Conservation (phyloP, 2,797 vertebrate genomes). For the Poeciliopsis gracilis region DNA sequence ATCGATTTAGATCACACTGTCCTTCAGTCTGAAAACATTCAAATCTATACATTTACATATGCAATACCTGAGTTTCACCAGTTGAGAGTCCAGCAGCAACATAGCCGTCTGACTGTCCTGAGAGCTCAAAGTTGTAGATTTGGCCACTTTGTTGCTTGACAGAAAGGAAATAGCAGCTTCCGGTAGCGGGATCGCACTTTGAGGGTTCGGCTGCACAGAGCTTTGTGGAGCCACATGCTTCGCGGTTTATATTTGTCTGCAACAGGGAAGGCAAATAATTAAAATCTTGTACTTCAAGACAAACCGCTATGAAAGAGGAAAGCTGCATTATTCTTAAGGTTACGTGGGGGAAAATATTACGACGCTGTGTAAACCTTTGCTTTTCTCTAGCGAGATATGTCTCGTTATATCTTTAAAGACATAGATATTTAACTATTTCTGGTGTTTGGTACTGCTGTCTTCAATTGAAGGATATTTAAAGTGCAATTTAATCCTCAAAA, state of each 20-base stretch:
- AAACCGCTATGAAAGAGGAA: background rate
- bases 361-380: background rate
- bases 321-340: background rate
- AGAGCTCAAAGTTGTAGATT: conserved; percentile 14
- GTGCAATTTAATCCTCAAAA: background rate
- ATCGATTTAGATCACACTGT: background rate
- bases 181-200: background rate
- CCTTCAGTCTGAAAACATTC: background rate
- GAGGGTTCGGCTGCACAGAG: conserved; percentile 40
- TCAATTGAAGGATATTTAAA: background rate
- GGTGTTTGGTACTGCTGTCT: background rate
- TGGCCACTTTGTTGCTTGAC: fast-evolving
- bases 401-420: background rate
- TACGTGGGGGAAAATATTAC: background rate
- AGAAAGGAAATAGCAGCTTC: conserved; percentile 35
- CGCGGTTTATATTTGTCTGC: background rate
- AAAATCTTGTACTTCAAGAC: background rate
- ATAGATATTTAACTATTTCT: background rate
- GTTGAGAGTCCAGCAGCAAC: conserved; percentile 25
- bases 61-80: background rate
- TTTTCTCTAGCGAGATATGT: background rate
- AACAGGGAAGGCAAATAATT: background rate
- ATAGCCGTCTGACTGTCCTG: conserved; percentile 48
- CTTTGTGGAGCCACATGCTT: background rate
- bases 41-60: too few species aligned